phyloP scores from a whole-genome alignment of 2,113 vertebrate genomes.

The Rhea americana region DNA sequence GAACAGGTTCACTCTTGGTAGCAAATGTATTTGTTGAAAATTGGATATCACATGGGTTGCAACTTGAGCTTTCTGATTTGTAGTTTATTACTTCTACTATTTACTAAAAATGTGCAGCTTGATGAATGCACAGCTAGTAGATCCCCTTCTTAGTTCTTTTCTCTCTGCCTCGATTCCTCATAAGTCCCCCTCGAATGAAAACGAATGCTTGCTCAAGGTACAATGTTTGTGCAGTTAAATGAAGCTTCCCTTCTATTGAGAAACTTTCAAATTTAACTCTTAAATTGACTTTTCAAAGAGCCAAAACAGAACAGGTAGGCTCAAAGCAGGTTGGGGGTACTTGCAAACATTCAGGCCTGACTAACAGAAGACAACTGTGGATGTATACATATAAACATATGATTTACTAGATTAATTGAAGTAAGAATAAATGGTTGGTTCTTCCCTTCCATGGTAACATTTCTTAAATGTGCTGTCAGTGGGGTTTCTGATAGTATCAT shows the following conservation, averaged over 20 bases:
- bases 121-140: not conserved
- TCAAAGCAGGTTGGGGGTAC: not conserved
- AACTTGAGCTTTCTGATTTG: not conserved
- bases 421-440: not conserved
- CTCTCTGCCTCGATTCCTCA: not conserved
- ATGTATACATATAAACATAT: not conserved
- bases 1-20: not conserved
- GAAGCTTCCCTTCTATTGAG: not conserved
- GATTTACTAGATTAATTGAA: not conserved
- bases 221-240: not conserved
- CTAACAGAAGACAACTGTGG: not conserved
- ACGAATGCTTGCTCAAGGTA: not conserved
- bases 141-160: not conserved
- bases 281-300: not conserved
- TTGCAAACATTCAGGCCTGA: not conserved
- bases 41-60: not conserved
- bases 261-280: not conserved
- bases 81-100: not conserved
- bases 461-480: not conserved
- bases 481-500: not conserved
- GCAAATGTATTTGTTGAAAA: not conserved
- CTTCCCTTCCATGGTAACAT: not conserved
- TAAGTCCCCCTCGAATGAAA: not conserved
- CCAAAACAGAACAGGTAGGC: not conserved
- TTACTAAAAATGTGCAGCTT: not conserved